Conservation (phyloP, 1,140 invertebrate genomes). For the Manduca sexta region DNA sequence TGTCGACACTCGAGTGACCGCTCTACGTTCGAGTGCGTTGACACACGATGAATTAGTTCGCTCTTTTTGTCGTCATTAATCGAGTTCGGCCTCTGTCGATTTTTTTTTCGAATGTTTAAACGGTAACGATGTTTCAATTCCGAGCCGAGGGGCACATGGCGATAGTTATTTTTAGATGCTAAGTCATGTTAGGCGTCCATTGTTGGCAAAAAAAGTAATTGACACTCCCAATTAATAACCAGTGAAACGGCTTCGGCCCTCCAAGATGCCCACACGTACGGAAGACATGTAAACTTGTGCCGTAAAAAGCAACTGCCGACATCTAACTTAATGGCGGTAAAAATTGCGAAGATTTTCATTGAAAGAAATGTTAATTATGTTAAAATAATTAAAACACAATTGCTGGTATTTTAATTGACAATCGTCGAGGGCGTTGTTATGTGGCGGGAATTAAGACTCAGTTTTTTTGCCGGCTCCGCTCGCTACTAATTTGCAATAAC, state of each 20-base stretch:
- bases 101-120: constrained; percentile 1
- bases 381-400: constrained; percentile 36
- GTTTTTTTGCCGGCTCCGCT: neutral
- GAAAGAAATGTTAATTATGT: constrained; percentile 32
- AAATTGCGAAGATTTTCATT: constrained; percentile 20
- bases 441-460: neutral
- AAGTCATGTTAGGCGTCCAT: too few species aligned
- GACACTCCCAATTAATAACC: too few species aligned
- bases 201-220: too few species aligned
- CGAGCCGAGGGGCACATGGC: neutral
- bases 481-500: constrained; percentile 1
- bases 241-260: too few species aligned
- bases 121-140: constrained; percentile 4
- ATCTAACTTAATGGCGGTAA: constrained; percentile 8
- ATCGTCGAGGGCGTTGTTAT: constrained; percentile 11
- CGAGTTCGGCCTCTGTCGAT: constrained; percentile 6
- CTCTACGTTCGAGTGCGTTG: constrained; percentile 17
- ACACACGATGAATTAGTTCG: constrained; percentile 24
- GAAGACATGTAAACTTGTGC: constrained; percentile 14
- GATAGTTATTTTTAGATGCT: neutral
- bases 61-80: constrained; percentile 29
- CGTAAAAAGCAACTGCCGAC: constrained; percentile 13
- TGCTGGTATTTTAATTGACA: constrained; percentile 53
- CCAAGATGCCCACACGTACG: too few species aligned
- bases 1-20: constrained; percentile 15